These are phyloP conservation scores for Serilophus lunatus DNA, from an alignment of 2,113 vertebrate species.

Conservation along the genomic window DNA sequence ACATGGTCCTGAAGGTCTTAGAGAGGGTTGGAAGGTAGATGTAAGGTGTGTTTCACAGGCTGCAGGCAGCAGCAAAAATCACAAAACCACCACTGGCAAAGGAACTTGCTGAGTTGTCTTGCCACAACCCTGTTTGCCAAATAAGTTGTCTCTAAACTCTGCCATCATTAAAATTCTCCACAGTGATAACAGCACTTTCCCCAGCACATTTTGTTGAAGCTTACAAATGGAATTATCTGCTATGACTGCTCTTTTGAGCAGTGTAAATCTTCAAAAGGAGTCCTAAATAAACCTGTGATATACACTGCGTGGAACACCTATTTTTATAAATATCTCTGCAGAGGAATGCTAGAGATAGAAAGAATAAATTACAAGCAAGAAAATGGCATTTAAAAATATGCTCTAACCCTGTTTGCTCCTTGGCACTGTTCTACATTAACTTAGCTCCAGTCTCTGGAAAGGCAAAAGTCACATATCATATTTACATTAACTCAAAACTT, in stretches of 20 bases:
- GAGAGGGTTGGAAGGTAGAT: neutral
- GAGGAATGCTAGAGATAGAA: neutral
- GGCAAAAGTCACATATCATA: neutral
- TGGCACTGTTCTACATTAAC: neutral
- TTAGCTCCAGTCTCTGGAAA: neutral
- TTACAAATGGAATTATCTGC: conserved; percentile 54
- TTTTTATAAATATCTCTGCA: conserved; percentile 48
- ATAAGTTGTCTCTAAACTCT: conserved; percentile 36
- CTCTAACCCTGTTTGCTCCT: neutral
- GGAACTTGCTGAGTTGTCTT: neutral
- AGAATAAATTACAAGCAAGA: conserved; percentile 23
- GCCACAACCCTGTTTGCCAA: conserved; percentile 17
- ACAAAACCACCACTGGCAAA: neutral
- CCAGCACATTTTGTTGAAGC: conserved; percentile 9
- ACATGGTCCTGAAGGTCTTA: neutral
- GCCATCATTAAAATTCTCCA: conserved; percentile 33
- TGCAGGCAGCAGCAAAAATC: neutral
- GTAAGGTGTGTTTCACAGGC: neutral
- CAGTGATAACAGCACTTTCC: neutral
- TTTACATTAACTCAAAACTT: neutral
- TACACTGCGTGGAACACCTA: conserved; percentile 18
- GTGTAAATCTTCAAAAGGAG: conserved; percentile 47
- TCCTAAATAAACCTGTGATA: conserved; percentile 45
- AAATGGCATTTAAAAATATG: neutral
- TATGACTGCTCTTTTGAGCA: conserved; percentile 53